These are phyloP conservation scores for Meta bourneti DNA, from an alignment of 2,888 invertebrate species.

Conservation along the genomic window DNA sequence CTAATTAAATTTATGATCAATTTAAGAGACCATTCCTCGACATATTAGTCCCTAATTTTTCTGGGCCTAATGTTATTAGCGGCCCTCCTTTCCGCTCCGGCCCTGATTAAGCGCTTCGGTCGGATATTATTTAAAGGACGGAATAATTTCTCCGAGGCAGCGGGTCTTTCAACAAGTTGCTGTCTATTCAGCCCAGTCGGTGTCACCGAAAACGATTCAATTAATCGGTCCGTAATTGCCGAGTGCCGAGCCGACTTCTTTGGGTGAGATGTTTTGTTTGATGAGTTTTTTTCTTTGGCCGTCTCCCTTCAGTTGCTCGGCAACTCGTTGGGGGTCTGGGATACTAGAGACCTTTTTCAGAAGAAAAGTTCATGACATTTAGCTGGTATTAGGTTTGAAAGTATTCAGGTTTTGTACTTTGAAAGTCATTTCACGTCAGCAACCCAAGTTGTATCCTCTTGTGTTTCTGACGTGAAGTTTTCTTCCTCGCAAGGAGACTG, in stretches of 20 bases:
- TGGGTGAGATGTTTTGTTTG: conserved; percentile 6
- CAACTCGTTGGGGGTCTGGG: background rate
- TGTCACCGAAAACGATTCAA: conserved; percentile 24
- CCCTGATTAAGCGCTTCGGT: conserved; percentile 55
- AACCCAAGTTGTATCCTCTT: background rate
- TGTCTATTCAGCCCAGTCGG: background rate
- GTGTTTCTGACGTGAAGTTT: conserved; percentile 21
- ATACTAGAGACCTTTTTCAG: no score
- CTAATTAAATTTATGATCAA: conserved; percentile 68
- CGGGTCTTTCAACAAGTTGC: conserved; percentile 46
- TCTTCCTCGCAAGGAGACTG: conserved; percentile 34
- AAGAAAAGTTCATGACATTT: no score
- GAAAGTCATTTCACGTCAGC: no score
- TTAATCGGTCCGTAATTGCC: conserved; percentile 45
- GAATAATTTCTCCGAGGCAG: conserved; percentile 2
- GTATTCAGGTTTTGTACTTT: no score
- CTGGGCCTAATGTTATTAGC: conserved; percentile 55
- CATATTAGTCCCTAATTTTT: conserved; percentile 64
- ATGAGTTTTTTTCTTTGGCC: background rate
- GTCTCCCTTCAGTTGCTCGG: background rate
- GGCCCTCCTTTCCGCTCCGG: background rate
- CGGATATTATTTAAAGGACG: conserved; percentile 41
- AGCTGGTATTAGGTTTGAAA: no score
- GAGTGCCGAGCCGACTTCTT: background rate
- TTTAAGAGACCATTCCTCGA: conserved; percentile 56